Evolutionary conservation across 1,140 invertebrate genomes (phyloP).

Genomic region (Zaprionus africanus): DNA sequence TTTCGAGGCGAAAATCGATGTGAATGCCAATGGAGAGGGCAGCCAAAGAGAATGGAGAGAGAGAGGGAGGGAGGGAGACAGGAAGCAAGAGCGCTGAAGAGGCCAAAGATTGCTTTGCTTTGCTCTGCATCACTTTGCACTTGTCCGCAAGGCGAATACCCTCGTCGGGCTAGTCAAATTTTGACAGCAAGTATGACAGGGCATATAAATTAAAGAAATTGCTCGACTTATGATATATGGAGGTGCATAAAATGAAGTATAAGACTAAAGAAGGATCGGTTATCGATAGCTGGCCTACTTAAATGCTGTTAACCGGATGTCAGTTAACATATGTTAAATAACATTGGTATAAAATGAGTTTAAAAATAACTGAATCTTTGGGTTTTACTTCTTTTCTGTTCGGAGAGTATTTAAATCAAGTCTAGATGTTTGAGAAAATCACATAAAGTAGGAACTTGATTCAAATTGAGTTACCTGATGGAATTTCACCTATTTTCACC

Average conservation of each 20-base stretch:
- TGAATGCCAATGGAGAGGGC: constrained; percentile 34
- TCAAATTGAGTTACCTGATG: too few species aligned
- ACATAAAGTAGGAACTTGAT: too few species aligned
- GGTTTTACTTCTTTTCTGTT: too few species aligned
- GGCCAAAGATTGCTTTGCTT: constrained; percentile 54
- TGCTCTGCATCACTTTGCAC: constrained; percentile 32
- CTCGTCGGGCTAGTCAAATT: constrained; percentile 13
- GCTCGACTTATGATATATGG: neutral
- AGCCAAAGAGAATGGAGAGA: neutral
- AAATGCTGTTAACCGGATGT: neutral
- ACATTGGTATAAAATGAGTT: neutral
- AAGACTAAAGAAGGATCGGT: neutral
- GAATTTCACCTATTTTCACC: too few species aligned
- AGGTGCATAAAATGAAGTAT: too few species aligned
- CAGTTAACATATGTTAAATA: neutral
- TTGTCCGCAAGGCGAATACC: constrained; percentile 28
- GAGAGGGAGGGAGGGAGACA: neutral
- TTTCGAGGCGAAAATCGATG: constrained; percentile 56
- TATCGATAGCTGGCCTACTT: neutral
- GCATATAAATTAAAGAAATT: neutral
- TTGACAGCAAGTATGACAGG: neutral
- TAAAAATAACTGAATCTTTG: neutral
- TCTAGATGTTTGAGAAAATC: too few species aligned
- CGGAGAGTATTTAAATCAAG: too few species aligned
- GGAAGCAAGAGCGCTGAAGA: neutral